Percentiles rank a stretch among this genome's conserved stretches.
Evolutionary conservation across 2,113 vertebrate species (phyloP).

Genomic region (Apaloderma vittatum): DNA sequence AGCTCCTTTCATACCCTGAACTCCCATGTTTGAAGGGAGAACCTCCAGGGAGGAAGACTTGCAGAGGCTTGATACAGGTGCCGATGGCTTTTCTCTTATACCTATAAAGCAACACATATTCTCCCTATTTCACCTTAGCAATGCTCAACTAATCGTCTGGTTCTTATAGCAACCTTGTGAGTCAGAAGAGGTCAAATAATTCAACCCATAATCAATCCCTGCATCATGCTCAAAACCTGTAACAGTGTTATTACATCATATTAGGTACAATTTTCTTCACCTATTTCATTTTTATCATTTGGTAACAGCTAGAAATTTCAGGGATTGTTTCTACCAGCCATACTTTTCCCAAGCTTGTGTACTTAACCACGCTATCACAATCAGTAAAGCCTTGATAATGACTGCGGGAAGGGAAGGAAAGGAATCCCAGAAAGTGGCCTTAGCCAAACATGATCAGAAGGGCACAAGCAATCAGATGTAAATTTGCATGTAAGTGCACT

Average conservation of each 20-base stretch:
- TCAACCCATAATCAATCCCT: background rate
- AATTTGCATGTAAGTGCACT: background rate
- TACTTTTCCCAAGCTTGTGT: background rate
- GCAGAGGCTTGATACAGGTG: background rate
- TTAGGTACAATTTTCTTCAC: background rate
- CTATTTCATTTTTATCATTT: background rate
- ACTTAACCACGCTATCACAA: background rate
- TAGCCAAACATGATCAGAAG: background rate
- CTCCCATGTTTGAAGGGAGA: background rate
- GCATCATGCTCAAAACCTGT: background rate
- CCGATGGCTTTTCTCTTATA: background rate
- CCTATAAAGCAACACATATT: background rate
- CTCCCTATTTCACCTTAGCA: background rate
- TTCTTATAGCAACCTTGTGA: background rate
- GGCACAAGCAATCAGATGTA: background rate
- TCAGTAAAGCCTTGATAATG: background rate
- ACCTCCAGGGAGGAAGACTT: background rate
- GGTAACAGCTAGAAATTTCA: background rate
- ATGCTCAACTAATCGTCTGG: background rate
- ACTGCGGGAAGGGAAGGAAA: background rate
- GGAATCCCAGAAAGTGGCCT: background rate
- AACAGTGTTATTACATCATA: background rate
- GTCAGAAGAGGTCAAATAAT: conserved; percentile 12
- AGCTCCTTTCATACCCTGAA: background rate
- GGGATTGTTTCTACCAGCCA: background rate